Evolutionary conservation across 2,797 vertebrate genomes (phyloP).

Genomic region (Semotilus atromaculatus): DNA sequence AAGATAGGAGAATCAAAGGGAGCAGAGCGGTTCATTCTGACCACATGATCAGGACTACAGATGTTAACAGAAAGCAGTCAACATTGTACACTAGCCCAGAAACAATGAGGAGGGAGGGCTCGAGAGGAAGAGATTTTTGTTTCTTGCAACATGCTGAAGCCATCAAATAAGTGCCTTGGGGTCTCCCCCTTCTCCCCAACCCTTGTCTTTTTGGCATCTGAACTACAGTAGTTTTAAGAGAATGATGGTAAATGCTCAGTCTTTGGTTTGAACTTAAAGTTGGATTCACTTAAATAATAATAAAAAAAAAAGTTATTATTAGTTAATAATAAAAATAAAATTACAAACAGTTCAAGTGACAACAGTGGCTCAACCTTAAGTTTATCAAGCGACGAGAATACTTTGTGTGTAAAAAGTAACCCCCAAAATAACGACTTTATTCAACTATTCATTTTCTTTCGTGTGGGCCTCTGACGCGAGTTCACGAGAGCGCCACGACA

Average conservation of each 20-base stretch:
- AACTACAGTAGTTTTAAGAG: constrained; percentile 21
- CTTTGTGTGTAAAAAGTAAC: too few species aligned
- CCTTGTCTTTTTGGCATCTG: constrained; percentile 30
- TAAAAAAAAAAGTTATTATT: background rate
- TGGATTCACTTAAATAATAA: background rate
- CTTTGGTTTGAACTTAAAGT: constrained; percentile 38
- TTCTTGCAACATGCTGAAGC: constrained; percentile 49
- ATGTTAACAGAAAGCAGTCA: constrained; percentile 50
- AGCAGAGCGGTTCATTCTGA: constrained; percentile 16
- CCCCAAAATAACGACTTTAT: too few species aligned
- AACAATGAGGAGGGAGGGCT: constrained; percentile 8
- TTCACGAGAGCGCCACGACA: too few species aligned
- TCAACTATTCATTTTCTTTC: too few species aligned
- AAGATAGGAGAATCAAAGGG: background rate
- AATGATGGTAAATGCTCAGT: constrained; percentile 41
- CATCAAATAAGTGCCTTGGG: constrained; percentile 42
- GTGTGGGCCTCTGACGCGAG: too few species aligned
- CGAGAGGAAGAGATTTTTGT: constrained; percentile 16
- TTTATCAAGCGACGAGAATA: too few species aligned
- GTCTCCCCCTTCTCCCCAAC: background rate
- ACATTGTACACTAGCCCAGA: constrained; percentile 32
- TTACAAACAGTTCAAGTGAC: too few species aligned
- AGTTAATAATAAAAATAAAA: too few species aligned
- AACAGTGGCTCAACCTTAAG: too few species aligned
- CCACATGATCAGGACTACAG: constrained; percentile 48